Conservation (phyloP, 1,140 invertebrate genomes). For the Aphaenogaster floridana region DNA sequence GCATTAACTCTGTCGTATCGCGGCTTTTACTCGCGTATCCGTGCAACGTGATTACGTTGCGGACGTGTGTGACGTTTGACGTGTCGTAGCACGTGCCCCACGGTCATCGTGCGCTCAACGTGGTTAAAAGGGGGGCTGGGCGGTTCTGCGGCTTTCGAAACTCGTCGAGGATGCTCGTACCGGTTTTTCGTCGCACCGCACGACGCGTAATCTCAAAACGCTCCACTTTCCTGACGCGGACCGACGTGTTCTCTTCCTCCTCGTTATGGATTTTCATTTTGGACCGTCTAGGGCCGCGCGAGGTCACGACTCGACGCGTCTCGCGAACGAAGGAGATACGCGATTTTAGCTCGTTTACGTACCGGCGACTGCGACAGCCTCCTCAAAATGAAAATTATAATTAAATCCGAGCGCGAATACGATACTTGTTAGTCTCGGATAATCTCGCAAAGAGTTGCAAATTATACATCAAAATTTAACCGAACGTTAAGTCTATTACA, state of each 20-base stretch:
- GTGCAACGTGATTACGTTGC: slow-evolving; percentile 55
- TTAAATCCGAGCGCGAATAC: neutral
- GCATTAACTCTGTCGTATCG: neutral
- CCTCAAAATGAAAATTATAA: slow-evolving; percentile 6
- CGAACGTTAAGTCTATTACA: neutral
- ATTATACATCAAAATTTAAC: neutral
- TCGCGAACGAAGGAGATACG: neutral
- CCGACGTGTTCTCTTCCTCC: neutral
- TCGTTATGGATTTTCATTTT: slow-evolving; percentile 21
- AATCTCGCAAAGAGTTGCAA: neutral
- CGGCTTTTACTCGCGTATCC: slow-evolving; percentile 11
- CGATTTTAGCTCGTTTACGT: neutral
- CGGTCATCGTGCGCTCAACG: neutral
- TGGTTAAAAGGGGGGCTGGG: slow-evolving; percentile 7
- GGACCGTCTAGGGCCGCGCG: neutral
- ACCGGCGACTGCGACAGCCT: no score
- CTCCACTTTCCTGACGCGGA: neutral
- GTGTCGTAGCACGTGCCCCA: slow-evolving; percentile 53
- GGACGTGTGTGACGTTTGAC: slow-evolving; percentile 41
- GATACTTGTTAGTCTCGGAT: neutral
- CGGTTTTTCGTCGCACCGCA: neutral
- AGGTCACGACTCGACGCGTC: neutral
- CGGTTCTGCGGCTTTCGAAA: slow-evolving; percentile 61
- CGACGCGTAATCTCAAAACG: neutral
- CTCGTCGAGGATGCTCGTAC: slow-evolving; percentile 30